These are phyloP conservation scores for Kryptolebias ocellatus DNA, from an alignment of 2,797 vertebrate species.

Conservation along the genomic window DNA sequence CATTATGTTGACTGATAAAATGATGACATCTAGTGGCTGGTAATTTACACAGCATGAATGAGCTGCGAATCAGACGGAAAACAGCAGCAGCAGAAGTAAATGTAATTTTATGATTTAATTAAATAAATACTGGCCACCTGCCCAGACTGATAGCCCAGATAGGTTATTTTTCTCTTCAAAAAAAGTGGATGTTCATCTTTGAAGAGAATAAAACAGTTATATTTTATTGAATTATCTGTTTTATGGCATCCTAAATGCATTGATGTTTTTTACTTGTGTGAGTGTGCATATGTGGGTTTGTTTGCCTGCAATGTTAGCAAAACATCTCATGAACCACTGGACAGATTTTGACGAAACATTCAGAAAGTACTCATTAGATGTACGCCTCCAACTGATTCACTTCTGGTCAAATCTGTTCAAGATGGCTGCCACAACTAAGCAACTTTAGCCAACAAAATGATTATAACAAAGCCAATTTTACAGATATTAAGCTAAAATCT, in stretches of 20 bases:
- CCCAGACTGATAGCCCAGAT: conserved; percentile 25
- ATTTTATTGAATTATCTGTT: conserved; percentile 27
- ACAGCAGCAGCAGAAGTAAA: background rate
- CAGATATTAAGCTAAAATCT: too few species aligned
- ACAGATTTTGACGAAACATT: too few species aligned
- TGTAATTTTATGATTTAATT: background rate
- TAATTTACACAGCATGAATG: background rate
- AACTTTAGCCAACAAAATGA: too few species aligned
- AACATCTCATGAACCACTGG: too few species aligned
- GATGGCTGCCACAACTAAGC: too few species aligned
- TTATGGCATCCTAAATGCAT: background rate
- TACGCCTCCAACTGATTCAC: too few species aligned
- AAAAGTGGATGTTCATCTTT: conserved; percentile 27
- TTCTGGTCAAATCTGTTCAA: too few species aligned
- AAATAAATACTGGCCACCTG: conserved; percentile 30
- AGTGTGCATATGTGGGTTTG: too few species aligned
- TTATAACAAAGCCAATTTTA: too few species aligned
- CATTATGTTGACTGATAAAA: background rate
- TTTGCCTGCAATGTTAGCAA: too few species aligned
- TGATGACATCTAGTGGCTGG: conserved; percentile 52
- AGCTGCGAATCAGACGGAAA: conserved; percentile 5
- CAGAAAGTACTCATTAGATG: too few species aligned
- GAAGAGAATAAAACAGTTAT: conserved; percentile 26
- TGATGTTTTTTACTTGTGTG: too few species aligned
- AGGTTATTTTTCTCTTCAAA: conserved; percentile 14